phyloP scores from a whole-genome alignment of 1,140 invertebrate genomes.

The Drosophila kurseongensis region DNA sequence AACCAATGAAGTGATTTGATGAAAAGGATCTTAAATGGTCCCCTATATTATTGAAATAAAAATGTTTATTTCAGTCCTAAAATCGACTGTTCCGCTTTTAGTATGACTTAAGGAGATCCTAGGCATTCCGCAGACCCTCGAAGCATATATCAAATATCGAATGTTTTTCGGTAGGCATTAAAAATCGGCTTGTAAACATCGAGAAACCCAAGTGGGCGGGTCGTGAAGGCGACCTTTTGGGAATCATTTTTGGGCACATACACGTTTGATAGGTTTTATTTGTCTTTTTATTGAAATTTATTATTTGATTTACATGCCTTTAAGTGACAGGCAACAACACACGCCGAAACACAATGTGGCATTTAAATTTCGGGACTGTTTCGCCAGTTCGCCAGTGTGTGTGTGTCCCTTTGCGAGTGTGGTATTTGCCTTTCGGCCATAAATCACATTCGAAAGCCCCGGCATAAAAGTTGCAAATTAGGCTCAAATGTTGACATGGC shows the following conservation, averaged over 20 bases:
- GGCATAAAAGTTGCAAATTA: constrained; percentile 67
- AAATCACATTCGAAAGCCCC: constrained; percentile 62
- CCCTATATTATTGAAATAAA: neutral
- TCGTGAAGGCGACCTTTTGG: constrained; percentile 3
- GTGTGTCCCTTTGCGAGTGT: neutral
- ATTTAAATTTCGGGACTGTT: constrained; percentile 40
- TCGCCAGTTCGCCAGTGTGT: neutral
- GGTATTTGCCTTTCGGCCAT: constrained; percentile 39
- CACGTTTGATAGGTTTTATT: constrained; percentile 62
- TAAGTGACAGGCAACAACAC: constrained; percentile 39
- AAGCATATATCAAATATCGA: neutral
- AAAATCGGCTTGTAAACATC: constrained; percentile 38
- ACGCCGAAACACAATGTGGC: constrained; percentile 15
- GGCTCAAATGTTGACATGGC: constrained; percentile 63
- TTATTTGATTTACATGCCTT: constrained; percentile 66
- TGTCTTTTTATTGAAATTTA: constrained; percentile 74
- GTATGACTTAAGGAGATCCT: neutral
- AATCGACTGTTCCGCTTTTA: too few relatives aligned
- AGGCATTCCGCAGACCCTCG: neutral
- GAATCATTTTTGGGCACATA: constrained; percentile 30
- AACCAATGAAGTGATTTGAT: neutral
- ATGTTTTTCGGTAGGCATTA: constrained; percentile 13
- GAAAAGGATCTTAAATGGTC: too few relatives aligned
- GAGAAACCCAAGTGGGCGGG: neutral
- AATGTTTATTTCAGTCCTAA: neutral